Percentiles rank a stretch among this genome's conserved stretches.
phyloP scores from a whole-genome alignment of 2,888 invertebrate genomes.

The Diaperis boleti region DNA sequence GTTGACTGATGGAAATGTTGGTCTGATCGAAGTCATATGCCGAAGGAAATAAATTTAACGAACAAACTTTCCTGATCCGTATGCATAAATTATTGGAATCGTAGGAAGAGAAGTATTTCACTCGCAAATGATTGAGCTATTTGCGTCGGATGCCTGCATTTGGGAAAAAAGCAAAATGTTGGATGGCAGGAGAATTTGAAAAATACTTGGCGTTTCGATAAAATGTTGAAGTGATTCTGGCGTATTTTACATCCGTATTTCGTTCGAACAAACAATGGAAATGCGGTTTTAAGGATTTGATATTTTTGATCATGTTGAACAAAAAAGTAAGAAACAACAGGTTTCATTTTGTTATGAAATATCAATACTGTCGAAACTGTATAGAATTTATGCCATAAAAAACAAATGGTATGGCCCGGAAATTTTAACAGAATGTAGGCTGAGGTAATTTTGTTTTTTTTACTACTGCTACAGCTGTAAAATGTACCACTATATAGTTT shows the following conservation, averaged over 20 bases:
- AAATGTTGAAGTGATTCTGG: not conserved
- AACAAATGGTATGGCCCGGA: too few relatives aligned
- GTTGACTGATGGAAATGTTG: slow-evolving; percentile 32
- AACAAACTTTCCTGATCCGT: slow-evolving; percentile 39
- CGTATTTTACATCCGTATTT: not conserved
- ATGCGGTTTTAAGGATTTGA: too few relatives aligned
- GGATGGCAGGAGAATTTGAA: slow-evolving; percentile 7
- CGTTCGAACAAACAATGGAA: not conserved
- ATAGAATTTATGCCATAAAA: too few relatives aligned
- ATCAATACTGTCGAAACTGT: too few relatives aligned
- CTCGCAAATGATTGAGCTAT: slow-evolving; percentile 38
- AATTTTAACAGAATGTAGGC: too few relatives aligned
- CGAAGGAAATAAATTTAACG: slow-evolving; percentile 37
- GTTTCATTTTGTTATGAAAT: too few relatives aligned
- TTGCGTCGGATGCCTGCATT: slow-evolving; percentile 19
- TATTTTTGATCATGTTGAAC: too few relatives aligned
- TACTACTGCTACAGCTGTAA: too few relatives aligned
- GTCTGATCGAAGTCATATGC: slow-evolving; percentile 37
- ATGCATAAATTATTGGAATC: slow-evolving; percentile 39
- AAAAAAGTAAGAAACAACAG: too few relatives aligned
- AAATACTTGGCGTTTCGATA: not conserved
- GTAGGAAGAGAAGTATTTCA: slow-evolving; percentile 18
- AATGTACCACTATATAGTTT: too few relatives aligned
- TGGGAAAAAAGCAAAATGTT: slow-evolving; percentile 12
- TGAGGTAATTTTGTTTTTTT: too few relatives aligned